Base-by-base conservation (phyloP, 2,888 invertebrate species). In the Amblyjoppa fuscipennis region DNA sequence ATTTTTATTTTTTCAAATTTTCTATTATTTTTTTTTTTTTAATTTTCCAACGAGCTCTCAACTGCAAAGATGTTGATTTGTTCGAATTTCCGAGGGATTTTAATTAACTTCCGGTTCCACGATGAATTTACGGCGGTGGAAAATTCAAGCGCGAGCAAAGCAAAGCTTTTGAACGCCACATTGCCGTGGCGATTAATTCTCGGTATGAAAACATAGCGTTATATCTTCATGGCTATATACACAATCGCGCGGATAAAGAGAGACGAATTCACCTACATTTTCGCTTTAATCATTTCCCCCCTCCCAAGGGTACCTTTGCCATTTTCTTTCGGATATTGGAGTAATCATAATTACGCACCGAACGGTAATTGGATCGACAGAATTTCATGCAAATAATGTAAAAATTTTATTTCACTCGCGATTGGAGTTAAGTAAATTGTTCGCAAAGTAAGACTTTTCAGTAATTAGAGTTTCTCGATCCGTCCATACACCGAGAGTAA, bases 31-130 rank as follows among this genome's bases (percentile, higher is more conserved):
- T 56, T 56, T 25, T 25, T 13, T 31, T 20, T 13, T 31, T 13
- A 13, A 34, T 20, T 7, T 69, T n/a, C 28, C 41, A n/a, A 64
- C 53, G 9, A 25, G 31, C 49, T 51, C 49, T 11, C 31, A 51
- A 49, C 38, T 38, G 51, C 66, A 80, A 75, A 64, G 64, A 82
- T 79, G 82, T 82, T 38, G 64, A 79, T 71, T 82, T 31, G 70
- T 79, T 71, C 59, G 49, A 49, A 75, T 59, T 83, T 34, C 61
- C 68, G 66, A 68, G 71, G 61, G 79, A 83, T 83, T 85, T 80
- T 85, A 85, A 85, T 85, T 74, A 83, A 81, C 73, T 83, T 61
- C 61, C 41, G 34, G 71, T n/a, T 28, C 73, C 53, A 59, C 59
- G 64, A 45, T 25, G 61, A 80, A 80, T 80, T 80, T 28, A 69